Conservation (phyloP, 1,140 invertebrate genomes). For the Saxidomus purpurata region DNA sequence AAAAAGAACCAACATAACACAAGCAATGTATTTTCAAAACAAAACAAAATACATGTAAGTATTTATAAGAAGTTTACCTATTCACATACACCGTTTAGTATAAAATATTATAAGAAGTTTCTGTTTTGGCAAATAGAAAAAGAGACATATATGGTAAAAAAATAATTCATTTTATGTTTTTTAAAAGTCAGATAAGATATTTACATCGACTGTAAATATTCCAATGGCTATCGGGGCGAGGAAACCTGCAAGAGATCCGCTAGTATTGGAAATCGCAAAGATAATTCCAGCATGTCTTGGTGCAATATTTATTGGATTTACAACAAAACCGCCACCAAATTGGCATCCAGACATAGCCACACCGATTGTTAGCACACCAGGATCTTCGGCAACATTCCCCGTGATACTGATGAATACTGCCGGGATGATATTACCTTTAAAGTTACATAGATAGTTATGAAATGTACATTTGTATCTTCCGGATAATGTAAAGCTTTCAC, state of each 20-base stretch:
- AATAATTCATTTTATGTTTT: too few species aligned
- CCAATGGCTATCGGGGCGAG: constrained; percentile 72
- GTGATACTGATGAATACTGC: constrained; percentile 77
- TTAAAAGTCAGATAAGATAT: constrained; percentile 22
- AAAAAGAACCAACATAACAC: too few species aligned
- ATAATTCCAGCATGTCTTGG: constrained; percentile 88
- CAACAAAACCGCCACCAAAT: constrained; percentile 92
- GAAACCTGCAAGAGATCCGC: constrained; percentile 81
- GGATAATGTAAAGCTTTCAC: background rate
- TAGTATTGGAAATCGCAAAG: constrained; percentile 82
- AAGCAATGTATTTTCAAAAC: too few species aligned
- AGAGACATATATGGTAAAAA: too few species aligned
- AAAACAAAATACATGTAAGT: too few species aligned
- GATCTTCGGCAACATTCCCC: constrained; percentile 75
- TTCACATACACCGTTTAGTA: too few species aligned
- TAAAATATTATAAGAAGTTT: too few species aligned
- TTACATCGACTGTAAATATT: constrained; percentile 77
- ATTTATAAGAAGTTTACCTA: too few species aligned
- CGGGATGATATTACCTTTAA: constrained; percentile 74
- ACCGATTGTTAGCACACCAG: constrained; percentile 91
- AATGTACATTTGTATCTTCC: too few species aligned
- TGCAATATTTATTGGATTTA: constrained; percentile 95
- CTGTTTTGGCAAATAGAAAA: too few species aligned
- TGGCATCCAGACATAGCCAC: constrained; percentile 91
- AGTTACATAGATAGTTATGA: too few species aligned